Evolutionary conservation across 2,888 invertebrate genomes (phyloP), one percentile per base, ranked within the genome.

Genomic region (Vesta saturnalis): DNA sequence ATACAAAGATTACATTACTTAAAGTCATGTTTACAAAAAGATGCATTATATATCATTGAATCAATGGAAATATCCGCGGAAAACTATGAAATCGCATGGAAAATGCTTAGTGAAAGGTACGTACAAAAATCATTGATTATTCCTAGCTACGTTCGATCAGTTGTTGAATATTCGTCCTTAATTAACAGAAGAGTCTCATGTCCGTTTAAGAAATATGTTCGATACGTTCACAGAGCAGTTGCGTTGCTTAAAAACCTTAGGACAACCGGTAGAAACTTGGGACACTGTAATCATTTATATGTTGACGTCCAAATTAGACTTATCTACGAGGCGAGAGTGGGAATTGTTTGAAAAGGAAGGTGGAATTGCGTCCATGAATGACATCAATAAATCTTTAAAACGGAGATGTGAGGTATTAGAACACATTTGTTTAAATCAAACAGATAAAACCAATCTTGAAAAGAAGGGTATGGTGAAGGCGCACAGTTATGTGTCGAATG

Each of bases 221-320:
- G 59, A 59, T 14, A 59, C 19, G 6, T 18, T 47, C n/a, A 21
- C 43, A 23, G 39, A 52, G 23, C 49, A 59, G 52, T 43, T 64
- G 14, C 1, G 58, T 1, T 14, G 49, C 1, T 16, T 63, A 19
- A 55, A 63, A 59, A 23, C 21, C 8, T 21, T 64, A 35, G 52
- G 54, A 15, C 30, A 64, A 35, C 23, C 47, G 1, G 15, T 16
- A 1, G 64, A 64, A 12, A 1, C n/a, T 0, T 64, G 64, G 64
- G 58, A 64, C 47, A 49, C 49, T 0, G 10, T 64, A 4, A 47
- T 60, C 12, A 49, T 39, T 56, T 30, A 56, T 15, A 56, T 56
- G 5, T 15, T 21, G 12, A 56, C 23, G 12, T 19, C 22, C 2
- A 56, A 22, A 56, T 15, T 56, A 10, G 56, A 56, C 22, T 12